phyloP scores from a whole-genome alignment of 2,888 invertebrate genomes.

The Ecliptopera silaceata region DNA sequence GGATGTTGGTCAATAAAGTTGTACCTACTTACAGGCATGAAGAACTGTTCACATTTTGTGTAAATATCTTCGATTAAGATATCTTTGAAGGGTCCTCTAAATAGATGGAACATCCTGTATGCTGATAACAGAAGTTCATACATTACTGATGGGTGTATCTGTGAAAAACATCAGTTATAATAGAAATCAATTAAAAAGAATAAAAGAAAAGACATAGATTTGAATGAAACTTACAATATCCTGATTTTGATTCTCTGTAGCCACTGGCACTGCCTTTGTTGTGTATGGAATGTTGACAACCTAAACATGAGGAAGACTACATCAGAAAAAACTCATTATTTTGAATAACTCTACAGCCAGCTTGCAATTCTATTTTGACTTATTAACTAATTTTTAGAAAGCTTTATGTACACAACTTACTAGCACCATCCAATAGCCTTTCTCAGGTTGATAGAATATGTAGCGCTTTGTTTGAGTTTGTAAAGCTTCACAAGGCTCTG shows the following conservation, averaged over 20 bases:
- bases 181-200: neutral
- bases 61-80: slow-evolving; percentile 85
- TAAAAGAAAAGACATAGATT: neutral
- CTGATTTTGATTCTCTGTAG: slow-evolving; percentile 88
- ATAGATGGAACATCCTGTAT: slow-evolving; percentile 93
- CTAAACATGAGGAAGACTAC: slow-evolving; percentile 67
- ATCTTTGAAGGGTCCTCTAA: slow-evolving; percentile 89
- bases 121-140: slow-evolving; percentile 75
- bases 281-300: slow-evolving; percentile 89
- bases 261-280: slow-evolving; percentile 86
- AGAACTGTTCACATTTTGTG: slow-evolving; percentile 90
- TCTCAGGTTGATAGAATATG: slow-evolving; percentile 93
- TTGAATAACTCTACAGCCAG: too few species aligned
- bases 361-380: too few species aligned
- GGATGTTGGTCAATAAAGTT: neutral
- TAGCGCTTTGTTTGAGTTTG: slow-evolving; percentile 96
- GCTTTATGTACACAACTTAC: slow-evolving; percentile 70
- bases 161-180: slow-evolving; percentile 33
- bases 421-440: slow-evolving; percentile 95
- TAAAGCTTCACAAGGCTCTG: slow-evolving; percentile 91
- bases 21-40: slow-evolving; percentile 84
- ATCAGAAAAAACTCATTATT: too few species aligned
- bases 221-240: slow-evolving; percentile 85
- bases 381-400: neutral
- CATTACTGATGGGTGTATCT: slow-evolving; percentile 76